Evolutionary conservation across 2,797 vertebrate genomes (phyloP).

Genomic region (Phyllotis vaccarum): DNA sequence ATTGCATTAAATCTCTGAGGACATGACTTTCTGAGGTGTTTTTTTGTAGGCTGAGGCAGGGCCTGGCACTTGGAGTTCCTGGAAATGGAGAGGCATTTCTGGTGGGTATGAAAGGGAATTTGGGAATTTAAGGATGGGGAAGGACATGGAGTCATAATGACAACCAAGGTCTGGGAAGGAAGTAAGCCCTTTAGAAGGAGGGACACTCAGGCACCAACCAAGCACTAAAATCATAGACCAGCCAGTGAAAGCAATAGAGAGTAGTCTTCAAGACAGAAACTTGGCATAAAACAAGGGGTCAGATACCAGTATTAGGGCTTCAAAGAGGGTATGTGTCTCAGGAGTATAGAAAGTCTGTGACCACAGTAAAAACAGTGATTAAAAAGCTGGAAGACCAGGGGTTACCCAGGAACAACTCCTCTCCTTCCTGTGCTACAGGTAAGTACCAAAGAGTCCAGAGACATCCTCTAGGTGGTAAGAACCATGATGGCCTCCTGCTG

Average conservation of each 20-base stretch:
- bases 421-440: not conserved
- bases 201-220: not conserved
- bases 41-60: not conserved
- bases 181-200: not conserved
- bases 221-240: no score
- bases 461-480: fast-evolving
- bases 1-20: not conserved
- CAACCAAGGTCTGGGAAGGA: not conserved
- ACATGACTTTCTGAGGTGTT: not conserved
- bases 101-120: not conserved
- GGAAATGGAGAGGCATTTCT: not conserved
- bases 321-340: not conserved
- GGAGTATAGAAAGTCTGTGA: not conserved
- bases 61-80: not conserved
- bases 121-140: not conserved
- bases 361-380: not conserved
- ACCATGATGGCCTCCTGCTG: not conserved
- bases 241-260: not conserved
- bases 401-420: not conserved
- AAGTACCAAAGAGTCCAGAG: not conserved
- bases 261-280: not conserved
- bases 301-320: not conserved
- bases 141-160: not conserved
- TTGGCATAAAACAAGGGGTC: not conserved
- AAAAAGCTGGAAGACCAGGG: not conserved